phyloP scores from a whole-genome alignment of 2,888 invertebrate species.

The Archips crataeganus region DNA sequence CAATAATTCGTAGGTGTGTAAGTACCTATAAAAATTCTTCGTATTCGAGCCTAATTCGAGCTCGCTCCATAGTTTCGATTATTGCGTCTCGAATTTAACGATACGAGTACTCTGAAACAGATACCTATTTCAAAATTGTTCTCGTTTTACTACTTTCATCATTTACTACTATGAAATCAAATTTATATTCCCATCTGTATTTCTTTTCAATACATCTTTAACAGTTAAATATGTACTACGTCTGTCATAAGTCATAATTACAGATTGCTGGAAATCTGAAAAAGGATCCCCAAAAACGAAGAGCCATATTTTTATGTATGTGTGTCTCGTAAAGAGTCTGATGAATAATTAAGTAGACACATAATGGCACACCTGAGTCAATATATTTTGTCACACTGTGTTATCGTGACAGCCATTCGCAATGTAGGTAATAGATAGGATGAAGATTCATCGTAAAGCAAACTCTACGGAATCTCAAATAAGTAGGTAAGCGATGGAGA shows the following conservation, averaged over 20 bases:
- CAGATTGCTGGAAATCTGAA: too few relatives aligned
- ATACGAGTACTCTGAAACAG: slow-evolving; percentile 1
- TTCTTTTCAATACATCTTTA: not conserved
- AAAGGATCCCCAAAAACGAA: not conserved
- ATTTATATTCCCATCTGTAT: too few relatives aligned
- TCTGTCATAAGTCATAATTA: too few relatives aligned
- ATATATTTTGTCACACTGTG: slow-evolving; percentile 6
- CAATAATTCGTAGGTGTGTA: slow-evolving; percentile 8
- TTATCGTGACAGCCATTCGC: not conserved
- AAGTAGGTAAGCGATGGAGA: not conserved
- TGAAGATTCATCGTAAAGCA: not conserved
- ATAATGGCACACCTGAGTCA: slow-evolving; percentile 4
- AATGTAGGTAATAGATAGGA: not conserved
- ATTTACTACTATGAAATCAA: not conserved
- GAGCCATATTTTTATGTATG: not conserved
- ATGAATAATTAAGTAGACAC: slow-evolving; percentile 8
- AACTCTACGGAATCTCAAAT: not conserved
- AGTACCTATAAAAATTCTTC: slow-evolving; percentile 12
- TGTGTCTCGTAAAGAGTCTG: not conserved
- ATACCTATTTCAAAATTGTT: slow-evolving; percentile 6
- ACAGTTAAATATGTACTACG: not conserved
- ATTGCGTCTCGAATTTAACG: slow-evolving; percentile 9
- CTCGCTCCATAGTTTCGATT: not conserved
- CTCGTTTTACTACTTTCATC: not conserved
- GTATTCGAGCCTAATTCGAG: not conserved